phyloP scores from a whole-genome alignment of 2,888 invertebrate genomes.

The Catocala fraxini region DNA sequence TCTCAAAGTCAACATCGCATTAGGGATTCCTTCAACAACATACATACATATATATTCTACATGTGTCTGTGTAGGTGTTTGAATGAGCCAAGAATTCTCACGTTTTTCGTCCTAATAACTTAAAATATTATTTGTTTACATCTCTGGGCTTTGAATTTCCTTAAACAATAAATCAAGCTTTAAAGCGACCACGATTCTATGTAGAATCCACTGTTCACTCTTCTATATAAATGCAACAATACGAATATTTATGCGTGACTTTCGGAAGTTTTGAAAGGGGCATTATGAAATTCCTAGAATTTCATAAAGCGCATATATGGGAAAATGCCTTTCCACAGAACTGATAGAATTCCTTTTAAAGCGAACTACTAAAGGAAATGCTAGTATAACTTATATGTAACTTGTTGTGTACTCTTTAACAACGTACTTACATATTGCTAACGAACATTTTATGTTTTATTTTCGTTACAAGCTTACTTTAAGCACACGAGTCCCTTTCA shows the following conservation, averaged over 20 bases:
- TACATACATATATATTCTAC: neutral
- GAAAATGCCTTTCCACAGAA: conserved; percentile 34
- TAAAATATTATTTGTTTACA: too few relatives aligned
- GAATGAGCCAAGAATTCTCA: neutral
- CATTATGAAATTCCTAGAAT: conserved; percentile 30
- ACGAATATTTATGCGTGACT: conserved; percentile 6
- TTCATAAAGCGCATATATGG: conserved; percentile 42
- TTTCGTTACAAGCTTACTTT: too few relatives aligned
- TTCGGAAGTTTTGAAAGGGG: conserved; percentile 34
- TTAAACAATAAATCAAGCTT: too few relatives aligned
- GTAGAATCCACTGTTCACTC: too few relatives aligned
- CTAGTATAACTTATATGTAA: conserved; percentile 10
- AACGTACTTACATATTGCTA: too few relatives aligned
- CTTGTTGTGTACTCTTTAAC: too few relatives aligned
- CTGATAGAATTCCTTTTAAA: conserved; percentile 43
- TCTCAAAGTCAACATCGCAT: conserved; percentile 9
- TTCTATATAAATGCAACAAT: neutral
- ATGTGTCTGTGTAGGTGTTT: neutral
- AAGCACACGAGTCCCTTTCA: too few relatives aligned
- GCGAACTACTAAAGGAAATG: conserved; percentile 25
- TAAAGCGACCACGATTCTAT: too few relatives aligned
- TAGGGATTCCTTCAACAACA: conserved; percentile 4
- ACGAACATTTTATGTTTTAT: too few relatives aligned
- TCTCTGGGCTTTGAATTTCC: neutral
- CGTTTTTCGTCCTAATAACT: neutral